Percentiles rank a stretch among this genome's conserved stretches.
Conservation (phyloP, 2,888 invertebrate genomes). For the Teinopalpus imperialis region DNA sequence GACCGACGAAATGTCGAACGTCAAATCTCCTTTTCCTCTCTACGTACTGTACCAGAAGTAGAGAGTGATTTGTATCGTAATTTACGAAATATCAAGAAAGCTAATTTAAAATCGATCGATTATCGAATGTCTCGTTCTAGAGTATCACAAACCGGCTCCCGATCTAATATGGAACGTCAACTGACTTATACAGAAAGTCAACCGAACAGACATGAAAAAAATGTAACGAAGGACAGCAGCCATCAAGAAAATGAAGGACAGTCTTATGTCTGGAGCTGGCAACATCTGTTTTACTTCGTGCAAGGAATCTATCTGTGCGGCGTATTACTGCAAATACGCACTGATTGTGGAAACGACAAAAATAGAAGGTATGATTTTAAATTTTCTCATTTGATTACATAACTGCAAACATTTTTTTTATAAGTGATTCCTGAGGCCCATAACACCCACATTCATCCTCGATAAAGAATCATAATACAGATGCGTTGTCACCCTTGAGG, state of each 20-base stretch:
- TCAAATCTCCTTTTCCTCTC: background rate
- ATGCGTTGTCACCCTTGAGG: no score
- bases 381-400: background rate
- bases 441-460: no score
- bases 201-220: background rate
- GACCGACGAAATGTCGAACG: background rate
- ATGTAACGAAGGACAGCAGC: background rate
- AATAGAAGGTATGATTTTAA: constrained; percentile 12
- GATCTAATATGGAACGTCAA: no score
- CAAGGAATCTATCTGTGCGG: constrained; percentile 17
- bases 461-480: no score
- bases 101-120: constrained; percentile 3
- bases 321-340: constrained; percentile 3
- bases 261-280: constrained; percentile 12
- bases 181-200: background rate
- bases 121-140: background rate
- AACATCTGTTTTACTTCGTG: constrained; percentile 11
- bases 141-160: no score
- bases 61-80: no score
- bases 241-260: background rate
- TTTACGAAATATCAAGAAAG: no score
- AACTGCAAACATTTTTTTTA: background rate
- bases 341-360: constrained; percentile 1
- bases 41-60: no score
- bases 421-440: no score